Conservation (phyloP, 2,888 invertebrate species). For the Sinohyriopsis cumingii region DNA sequence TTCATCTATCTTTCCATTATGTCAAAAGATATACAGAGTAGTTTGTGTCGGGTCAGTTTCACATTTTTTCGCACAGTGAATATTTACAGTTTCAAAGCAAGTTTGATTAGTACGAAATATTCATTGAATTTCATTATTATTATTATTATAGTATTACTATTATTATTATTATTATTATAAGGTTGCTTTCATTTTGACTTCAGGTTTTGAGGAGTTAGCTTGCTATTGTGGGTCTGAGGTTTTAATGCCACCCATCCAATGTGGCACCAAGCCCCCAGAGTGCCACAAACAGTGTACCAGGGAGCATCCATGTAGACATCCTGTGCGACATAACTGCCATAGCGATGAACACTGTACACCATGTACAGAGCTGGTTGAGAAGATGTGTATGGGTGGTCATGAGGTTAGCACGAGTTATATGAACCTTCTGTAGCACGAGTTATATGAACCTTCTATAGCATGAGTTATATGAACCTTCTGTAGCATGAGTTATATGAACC, state of each 20-base stretch:
- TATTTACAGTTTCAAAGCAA: no score
- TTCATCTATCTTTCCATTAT: no score
- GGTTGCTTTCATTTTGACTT: neutral
- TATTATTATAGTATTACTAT: no score
- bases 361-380: slow-evolving; percentile 88
- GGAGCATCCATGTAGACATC: slow-evolving; percentile 85
- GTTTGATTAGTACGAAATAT: no score
- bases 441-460: no score
- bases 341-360: slow-evolving; percentile 83
- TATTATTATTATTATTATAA: no score
- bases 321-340: slow-evolving; percentile 90
- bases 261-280: slow-evolving; percentile 89
- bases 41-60: no score
- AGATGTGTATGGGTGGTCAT: slow-evolving; percentile 87
- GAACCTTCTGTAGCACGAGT: neutral
- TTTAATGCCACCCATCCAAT: slow-evolving; percentile 91
- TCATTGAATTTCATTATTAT: no score
- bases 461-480: neutral
- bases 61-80: no score
- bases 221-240: slow-evolving; percentile 93
- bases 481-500: neutral
- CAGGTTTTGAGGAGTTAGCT: slow-evolving; percentile 87
- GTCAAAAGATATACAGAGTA: no score
- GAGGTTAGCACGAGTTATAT: slow-evolving; percentile 73
- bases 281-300: slow-evolving; percentile 87